Base-by-base conservation (phyloP, 2,113 vertebrate genomes). In the Mirounga angustirostris region DNA sequence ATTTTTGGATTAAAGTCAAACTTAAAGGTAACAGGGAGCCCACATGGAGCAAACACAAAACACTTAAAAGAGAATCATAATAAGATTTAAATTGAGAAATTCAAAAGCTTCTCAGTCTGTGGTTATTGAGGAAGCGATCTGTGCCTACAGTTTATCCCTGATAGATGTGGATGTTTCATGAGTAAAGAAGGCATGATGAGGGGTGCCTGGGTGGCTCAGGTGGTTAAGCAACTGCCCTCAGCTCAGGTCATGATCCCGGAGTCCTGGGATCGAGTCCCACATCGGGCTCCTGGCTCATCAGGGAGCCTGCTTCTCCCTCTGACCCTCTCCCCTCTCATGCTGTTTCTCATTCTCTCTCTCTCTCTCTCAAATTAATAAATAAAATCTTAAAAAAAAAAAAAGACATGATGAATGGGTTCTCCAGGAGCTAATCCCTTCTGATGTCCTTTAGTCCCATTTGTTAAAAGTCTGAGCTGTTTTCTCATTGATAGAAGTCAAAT, bases 1-100 rank as follows among this genome's bases (percentile, higher is more conserved):
- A 87, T 74, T 94, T 95, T 86, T 58, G 24, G 81, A 30, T 24
- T 80, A 61, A 94, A 93, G 26, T 73, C 22, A 81, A 96, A 93
- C 16, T 89, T 46, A 40, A 50, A 93, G 54, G 12, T 58, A 93
- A 61, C 8, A 52, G n/a, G 52, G 5, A 81, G 9, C 52, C 52
- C 16, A 56, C 2, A 13, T 5, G 54, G 79, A 91, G 43, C 30
- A 90, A 85, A 76, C 11, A 95, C 11, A 89, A 82, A 88, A 59
- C 18, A 16, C 26, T 36, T 33, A 43, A 73, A 69, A 67, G 50
- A 82, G 26, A 85, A 69, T 33, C 30, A 61, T 36, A 65, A 54
- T 18, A 73, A 94, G 33, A 78, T 92, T 89, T 89, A 79, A 78
- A 90, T 6, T 52, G n/a, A 83, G 56, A 89, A 76, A 85, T 89